Evolutionary conservation across 1,140 invertebrate genomes (phyloP), one percentile per base, ranked within the genome.

Genomic region (Metopolophium dirhodum): DNA sequence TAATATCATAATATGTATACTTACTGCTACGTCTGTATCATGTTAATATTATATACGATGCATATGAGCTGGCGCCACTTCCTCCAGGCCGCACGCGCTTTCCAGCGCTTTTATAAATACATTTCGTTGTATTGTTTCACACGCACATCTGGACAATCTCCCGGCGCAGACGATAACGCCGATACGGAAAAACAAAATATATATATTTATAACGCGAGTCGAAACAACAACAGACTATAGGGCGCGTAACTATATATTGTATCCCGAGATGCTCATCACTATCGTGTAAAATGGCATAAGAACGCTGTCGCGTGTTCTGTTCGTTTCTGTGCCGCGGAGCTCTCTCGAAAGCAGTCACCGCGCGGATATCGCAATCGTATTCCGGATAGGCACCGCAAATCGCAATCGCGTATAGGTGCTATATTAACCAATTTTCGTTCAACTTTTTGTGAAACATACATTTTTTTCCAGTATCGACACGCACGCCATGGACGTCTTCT

Each of bases 21-120:
- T 2, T 37, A 41, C 9, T 37, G 14, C 83, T 6, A 22, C 37
- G 37, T 85, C 37, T 45, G 22, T 37, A 37, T 82, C 77, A 23
- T 23, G 41, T 41, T 4, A 1, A 22, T 37, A 20, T 20, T 49
- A n/a, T 47, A 8, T 51, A 18, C 47, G 11, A 49, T 14, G 47
- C 3, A 22, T 54, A 22, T 7, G 22, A 54, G 11, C 49, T 51
- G 47, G 30, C 45, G 22, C 35, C 30, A 51, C 49, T 88, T 88
- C 14, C 41, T 91, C 61, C 90, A 77, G 61, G 26, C 37, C 14
- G 14, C 49, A 51, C 49, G 51, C 22, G 85, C 26, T 85, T 85
- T 86, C 91, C 82, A 45, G 82, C 26, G 23, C 7, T 93, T 92
- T 93, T 85, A 93, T 85, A 93, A 86, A 93, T 93, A 93, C 35